A percentile compares a stretch with the other conserved stretches of the same genome.
These are phyloP conservation scores for Chloromyia formosa DNA, from an alignment of 2,888 invertebrate species.

Conservation along the genomic window DNA sequence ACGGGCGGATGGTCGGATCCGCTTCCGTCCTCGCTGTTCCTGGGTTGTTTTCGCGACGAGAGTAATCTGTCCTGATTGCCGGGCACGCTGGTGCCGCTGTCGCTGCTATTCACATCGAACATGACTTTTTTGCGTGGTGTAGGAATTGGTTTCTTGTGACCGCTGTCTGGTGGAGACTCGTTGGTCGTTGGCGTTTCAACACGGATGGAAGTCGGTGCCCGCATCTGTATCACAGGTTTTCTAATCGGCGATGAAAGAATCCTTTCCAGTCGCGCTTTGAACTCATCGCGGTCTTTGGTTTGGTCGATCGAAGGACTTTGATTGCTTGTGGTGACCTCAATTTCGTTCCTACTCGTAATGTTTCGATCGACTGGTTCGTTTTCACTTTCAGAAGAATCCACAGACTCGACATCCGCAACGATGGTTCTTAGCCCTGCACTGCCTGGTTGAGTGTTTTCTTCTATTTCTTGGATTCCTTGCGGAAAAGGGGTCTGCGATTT, in stretches of 20 bases:
- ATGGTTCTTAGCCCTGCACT: background rate
- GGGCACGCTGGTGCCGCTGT: background rate
- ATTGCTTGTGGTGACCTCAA: background rate
- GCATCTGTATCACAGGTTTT: constrained; percentile 48
- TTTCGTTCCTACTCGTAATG: background rate
- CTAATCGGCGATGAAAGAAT: constrained; percentile 55
- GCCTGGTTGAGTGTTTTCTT: background rate
- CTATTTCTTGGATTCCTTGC: background rate
- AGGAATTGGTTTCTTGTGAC: constrained; percentile 55
- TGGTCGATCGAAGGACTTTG: background rate
- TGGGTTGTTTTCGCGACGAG: background rate
- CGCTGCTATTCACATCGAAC: constrained; percentile 53
- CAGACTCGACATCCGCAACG: background rate
- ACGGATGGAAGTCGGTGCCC: background rate
- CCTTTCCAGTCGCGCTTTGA: constrained; percentile 57
- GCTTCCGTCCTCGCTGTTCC: background rate
- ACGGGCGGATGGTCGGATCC: background rate
- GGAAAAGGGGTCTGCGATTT: background rate
- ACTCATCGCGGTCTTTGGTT: constrained; percentile 42
- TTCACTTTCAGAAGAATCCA: background rate
- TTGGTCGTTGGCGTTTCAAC: background rate
- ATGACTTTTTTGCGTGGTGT: constrained; percentile 61
- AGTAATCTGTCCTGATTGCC: background rate
- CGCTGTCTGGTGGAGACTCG: background rate
- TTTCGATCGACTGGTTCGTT: background rate